Evolutionary conservation across 64 coral and sea anemone species (phyloP).

Genomic region (Montipora cactus): DNA sequence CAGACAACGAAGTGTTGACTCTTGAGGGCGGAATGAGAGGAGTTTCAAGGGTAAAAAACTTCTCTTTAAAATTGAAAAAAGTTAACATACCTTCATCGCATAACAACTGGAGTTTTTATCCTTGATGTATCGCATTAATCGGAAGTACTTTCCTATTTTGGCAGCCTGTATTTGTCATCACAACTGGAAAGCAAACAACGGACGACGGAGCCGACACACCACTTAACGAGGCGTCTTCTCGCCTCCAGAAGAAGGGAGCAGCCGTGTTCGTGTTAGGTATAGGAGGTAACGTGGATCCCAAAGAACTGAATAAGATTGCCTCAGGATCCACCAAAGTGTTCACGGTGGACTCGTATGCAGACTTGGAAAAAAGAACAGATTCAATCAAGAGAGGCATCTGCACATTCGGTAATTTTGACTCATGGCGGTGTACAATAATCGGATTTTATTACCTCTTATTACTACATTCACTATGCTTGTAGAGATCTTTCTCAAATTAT

Average conservation of each 20-base stretch:
- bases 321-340: conserved; percentile 1
- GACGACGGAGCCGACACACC: not conserved
- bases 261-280: conserved; percentile 52
- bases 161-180: conserved; percentile 48
- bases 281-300: conserved; percentile 2
- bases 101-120: too few species aligned
- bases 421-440: too few species aligned
- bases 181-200: conserved; percentile 62
- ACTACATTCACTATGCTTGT: too few species aligned
- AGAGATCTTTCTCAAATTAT: too few species aligned
- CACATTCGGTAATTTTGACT: not conserved
- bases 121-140: too few species aligned
- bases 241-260: not conserved
- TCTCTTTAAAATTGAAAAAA: too few species aligned
- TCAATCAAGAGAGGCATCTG: conserved; percentile 4
- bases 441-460: too few species aligned
- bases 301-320: conserved; percentile 41
- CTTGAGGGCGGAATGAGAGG: conserved; percentile 48
- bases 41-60: conserved; percentile 25
- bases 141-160: not conserved
- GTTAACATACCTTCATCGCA: too few species aligned
- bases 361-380: not conserved
- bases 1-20: conserved; percentile 44
- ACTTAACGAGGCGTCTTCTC: conserved; percentile 2
- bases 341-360: conserved; percentile 9